Evolutionary conservation across 2,888 invertebrate genomes (phyloP).

Genomic region (Limulus polyphemus): DNA sequence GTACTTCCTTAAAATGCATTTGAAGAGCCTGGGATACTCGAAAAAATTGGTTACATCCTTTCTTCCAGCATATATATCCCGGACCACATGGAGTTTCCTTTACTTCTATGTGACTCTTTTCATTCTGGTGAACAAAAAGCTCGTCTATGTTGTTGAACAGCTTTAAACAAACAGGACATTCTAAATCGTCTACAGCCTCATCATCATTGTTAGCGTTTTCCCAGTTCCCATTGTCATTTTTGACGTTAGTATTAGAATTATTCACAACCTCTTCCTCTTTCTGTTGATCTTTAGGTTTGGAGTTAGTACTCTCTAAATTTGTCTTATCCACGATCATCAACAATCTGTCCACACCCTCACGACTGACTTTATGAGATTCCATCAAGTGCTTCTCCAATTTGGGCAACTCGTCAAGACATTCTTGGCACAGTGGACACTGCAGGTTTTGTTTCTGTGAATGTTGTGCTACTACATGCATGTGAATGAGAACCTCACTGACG

Average conservation of each 20-base stretch:
- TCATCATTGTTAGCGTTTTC: conserved; percentile 7
- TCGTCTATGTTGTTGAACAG: conserved; percentile 69
- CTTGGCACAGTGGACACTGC: conserved; percentile 78
- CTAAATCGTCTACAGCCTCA: conserved; percentile 19
- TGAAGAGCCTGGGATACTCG: conserved; percentile 64
- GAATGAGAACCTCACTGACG: conserved; percentile 54
- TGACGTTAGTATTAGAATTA: conserved; percentile 5
- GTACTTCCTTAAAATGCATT: conserved; percentile 59
- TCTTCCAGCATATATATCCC: conserved; percentile 73
- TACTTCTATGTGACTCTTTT: conserved; percentile 54
- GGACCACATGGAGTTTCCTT: conserved; percentile 46
- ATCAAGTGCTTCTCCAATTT: conserved; percentile 77
- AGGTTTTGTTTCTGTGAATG: conserved; percentile 38
- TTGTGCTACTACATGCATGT: conserved; percentile 56
- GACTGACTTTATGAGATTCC: conserved; percentile 85
- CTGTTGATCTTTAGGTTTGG: conserved; percentile 5
- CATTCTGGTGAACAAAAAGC: conserved; percentile 71
- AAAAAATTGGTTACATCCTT: conserved; percentile 77
- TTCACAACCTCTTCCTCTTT: conserved; percentile 12
- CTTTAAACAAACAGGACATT: conserved; percentile 61
- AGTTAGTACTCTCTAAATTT: background rate
- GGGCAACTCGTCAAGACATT: conserved; percentile 65
- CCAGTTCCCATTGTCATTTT: conserved; percentile 5
- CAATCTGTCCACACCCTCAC: conserved; percentile 65
- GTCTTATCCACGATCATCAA: conserved; percentile 74